Conservation (phyloP, 2,113 vertebrate genomes). For the Mustela lutreola region DNA sequence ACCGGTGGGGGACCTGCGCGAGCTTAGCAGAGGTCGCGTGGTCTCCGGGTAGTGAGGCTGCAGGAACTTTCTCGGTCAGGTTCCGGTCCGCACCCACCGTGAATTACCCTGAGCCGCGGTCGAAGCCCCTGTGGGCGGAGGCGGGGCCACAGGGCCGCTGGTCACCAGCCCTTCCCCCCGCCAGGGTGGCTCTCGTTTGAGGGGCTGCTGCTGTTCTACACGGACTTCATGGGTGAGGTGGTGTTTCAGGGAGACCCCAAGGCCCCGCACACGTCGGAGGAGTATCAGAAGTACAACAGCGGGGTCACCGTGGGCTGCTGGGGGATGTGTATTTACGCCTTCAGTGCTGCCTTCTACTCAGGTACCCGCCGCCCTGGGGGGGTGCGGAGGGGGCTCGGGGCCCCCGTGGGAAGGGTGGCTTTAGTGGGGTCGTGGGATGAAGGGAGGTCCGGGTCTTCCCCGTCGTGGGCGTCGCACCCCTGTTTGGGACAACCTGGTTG, state of each 20-base stretch:
- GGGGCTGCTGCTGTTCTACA: constrained; percentile 99
- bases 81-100: accelerated
- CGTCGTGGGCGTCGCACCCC: accelerated
- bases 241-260: constrained; percentile 97
- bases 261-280: constrained; percentile 94
- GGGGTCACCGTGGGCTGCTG: constrained; percentile 99
- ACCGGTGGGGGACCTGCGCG: accelerated
- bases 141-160: accelerated
- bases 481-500: background rate
- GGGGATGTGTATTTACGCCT: constrained; percentile 99
- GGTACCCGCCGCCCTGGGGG: constrained; percentile 83
- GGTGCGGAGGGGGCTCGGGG: accelerated
- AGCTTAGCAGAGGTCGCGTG: background rate
- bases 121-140: accelerated
- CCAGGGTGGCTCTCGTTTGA: constrained; percentile 98
- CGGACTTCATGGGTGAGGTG: constrained; percentile 99
- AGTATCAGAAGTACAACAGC: constrained; percentile 95
- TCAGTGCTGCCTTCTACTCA: constrained; percentile 98
- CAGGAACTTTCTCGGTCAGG: accelerated
- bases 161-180: background rate
- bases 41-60: background rate
- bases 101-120: accelerated
- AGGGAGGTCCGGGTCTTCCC: background rate
- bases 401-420: accelerated
- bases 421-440: background rate